Evolutionary conservation across 2,113 vertebrate genomes (phyloP).

Genomic region (Hepsetus odoe): DNA sequence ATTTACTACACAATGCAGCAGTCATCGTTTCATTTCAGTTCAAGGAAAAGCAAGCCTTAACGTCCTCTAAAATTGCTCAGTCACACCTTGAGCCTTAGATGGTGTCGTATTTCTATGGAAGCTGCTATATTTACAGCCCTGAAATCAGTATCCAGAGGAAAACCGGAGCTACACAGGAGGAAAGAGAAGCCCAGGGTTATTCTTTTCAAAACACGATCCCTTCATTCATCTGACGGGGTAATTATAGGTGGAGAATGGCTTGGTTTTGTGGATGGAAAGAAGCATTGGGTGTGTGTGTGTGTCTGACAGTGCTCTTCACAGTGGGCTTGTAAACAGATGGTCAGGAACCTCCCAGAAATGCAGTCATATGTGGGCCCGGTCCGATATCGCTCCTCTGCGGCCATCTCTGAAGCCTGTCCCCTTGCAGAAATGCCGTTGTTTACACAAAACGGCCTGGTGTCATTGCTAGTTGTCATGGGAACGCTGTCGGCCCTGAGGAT

Average conservation of each 20-base stretch:
- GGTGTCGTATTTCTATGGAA: background rate
- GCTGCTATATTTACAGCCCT: constrained; percentile 4
- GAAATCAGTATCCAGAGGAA: constrained; percentile 1
- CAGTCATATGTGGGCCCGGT: constrained; percentile 3
- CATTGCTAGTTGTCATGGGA: constrained; percentile 50
- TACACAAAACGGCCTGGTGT: constrained; percentile 45
- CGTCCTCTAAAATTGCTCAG: constrained; percentile 9
- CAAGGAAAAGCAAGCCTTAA: constrained; percentile 24
- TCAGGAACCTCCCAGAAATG: constrained; percentile 23
- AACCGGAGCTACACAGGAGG: background rate
- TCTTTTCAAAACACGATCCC: constrained; percentile 29
- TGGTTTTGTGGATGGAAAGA: constrained; percentile 20
- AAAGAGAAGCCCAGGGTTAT: constrained; percentile 19
- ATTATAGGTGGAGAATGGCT: constrained; percentile 28
- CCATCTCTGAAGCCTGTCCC: constrained; percentile 40
- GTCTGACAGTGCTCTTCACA: constrained; percentile 1
- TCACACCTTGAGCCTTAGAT: background rate
- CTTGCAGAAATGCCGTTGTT: constrained; percentile 37
- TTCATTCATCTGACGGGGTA: constrained; percentile 30
- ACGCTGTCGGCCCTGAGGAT: constrained; percentile 39
- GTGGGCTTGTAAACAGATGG: constrained; percentile 39
- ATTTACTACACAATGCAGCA: background rate
- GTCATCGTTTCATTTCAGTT: constrained; percentile 7
- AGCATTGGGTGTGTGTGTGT: background rate
- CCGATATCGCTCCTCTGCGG: constrained; percentile 26